Evolutionary conservation across 2,888 invertebrate species (phyloP), one percentile per base, ranked within the genome.

Genomic region (Andrena haemorrhoa): DNA sequence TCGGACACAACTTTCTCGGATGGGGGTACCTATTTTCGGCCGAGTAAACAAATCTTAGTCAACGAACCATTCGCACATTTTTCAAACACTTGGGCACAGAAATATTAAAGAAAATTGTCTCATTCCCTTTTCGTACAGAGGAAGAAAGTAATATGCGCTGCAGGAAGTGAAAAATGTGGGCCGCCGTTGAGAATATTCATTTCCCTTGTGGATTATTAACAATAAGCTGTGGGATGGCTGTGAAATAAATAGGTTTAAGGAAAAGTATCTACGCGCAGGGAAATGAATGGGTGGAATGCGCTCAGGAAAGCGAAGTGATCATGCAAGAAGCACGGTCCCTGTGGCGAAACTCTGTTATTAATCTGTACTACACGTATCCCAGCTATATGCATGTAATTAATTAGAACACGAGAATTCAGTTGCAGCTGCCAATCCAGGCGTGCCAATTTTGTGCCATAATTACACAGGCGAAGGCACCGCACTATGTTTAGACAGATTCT

Each of bases 11-110:
- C 95, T 84, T 95, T 95, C 49, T 95, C 95, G 74, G 96, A 95
- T 82, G 96, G 95, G 77, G 97, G 97, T 88, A 97, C 96, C 96
- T 97, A 94, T 80, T 68, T 64, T 31, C 16, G n/a, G 26, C 41
- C n/a, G 35, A 73, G 53, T 7, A 35, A 76, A 4, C 33, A 73
- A 64, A 64, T 47, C 12, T 7, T 33, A 47, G 5, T 29, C 56
- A 0, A 20, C 5, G 26, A 23, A 56, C 10, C 10, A 20, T 10
- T 53, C 20, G 0, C 8, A 20, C 4, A 16, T 26, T 26, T 56
- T 23, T 56, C 1, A 5, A 56, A 12, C 10, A 56, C 12, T 26
- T 26, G 23, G 5, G 29, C 6, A 58, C n/a, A 10, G n/a, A 20
- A 10, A 12, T 12, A 16, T 53, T 35, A n/a, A 10, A 6, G 35